Percentiles rank a stretch among this genome's conserved stretches.
Evolutionary conservation across 64 coral and sea anemone genomes (phyloP).

Genomic region (Porites australiensis): DNA sequence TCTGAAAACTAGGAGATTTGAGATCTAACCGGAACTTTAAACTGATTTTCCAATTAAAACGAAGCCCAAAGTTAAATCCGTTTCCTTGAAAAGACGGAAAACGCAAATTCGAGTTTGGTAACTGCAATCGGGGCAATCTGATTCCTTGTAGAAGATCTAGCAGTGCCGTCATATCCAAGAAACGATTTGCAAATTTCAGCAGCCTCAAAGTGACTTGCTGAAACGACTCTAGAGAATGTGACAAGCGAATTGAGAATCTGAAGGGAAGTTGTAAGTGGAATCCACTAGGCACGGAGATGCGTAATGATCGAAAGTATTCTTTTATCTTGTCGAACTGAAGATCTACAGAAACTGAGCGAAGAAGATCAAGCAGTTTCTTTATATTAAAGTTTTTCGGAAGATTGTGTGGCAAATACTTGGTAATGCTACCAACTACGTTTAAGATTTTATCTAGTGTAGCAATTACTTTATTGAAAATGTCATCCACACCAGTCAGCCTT

Average conservation of each 20-base stretch:
- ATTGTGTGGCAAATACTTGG: constrained; percentile 73
- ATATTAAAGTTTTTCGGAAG: constrained; percentile 78
- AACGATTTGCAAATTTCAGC: constrained; percentile 78
- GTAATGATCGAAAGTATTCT: constrained; percentile 83
- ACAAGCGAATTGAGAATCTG: constrained; percentile 71
- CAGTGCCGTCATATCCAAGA: constrained; percentile 77
- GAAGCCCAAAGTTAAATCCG: constrained; percentile 83
- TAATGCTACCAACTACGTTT: constrained; percentile 60
- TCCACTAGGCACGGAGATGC: constrained; percentile 59
- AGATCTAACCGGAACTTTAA: constrained; percentile 81
- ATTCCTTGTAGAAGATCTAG: constrained; percentile 71
- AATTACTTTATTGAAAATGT: constrained; percentile 76
- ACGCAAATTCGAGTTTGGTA: constrained; percentile 33
- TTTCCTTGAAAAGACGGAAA: constrained; percentile 23
- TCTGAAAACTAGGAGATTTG: constrained; percentile 66
- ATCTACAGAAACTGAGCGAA: constrained; percentile 59
- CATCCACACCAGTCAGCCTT: constrained; percentile 68
- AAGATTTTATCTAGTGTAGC: constrained; percentile 74
- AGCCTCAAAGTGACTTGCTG: constrained; percentile 63
- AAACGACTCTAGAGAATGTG: constrained; percentile 80
- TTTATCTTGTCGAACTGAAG: constrained; percentile 64
- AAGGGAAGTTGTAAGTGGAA: constrained; percentile 88
- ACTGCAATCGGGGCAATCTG: constrained; percentile 53
- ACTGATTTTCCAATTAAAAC: constrained; percentile 87
- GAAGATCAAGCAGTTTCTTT: constrained; percentile 65